Evolutionary conservation across 2,888 invertebrate genomes (phyloP), one percentile per base, ranked within the genome.

Genomic region (Chymomyza fuscimana): DNA sequence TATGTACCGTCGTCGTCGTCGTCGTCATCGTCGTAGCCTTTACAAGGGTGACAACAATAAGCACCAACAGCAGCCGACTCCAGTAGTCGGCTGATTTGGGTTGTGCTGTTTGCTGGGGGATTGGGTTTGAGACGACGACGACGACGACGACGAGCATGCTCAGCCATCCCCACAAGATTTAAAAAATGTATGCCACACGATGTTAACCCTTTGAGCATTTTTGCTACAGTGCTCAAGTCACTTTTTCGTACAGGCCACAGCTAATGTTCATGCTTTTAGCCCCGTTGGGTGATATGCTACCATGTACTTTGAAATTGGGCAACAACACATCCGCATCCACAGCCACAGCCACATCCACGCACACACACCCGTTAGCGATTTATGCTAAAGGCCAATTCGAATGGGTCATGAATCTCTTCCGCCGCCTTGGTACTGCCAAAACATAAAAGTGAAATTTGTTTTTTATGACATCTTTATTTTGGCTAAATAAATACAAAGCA

Each of bases 401-500:
- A 73, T 80, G 74, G 79, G 77, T 72, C 76, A 87, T 88, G 82
- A 86, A 86, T 86, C 88, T 87, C 68, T 87, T 79, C 74, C 81
- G 81, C 78, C 65, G 81, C 78, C 65, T 68, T 67, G 74, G 68
- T 63, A 46, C 69, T 78, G 85, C 74, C 82, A 87, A 86, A 87
- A 84, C 76, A 89, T 81, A 85, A 88, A 88, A 89, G 87, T 85
- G 81, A 82, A 88, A 88, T 89, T 87, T 80, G 78, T 78, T 88
- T 89, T 90, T 90, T 90, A 90, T 90, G 89, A 89, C 83, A 86
- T 81, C 82, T 89, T 88, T 86, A 87, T 83, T 76, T 77, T 69
- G 76, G 81, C 77, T 78, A 89, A 89, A 88, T 88, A 86, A 89
- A 82, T 87, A 82, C 80, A 82, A 87, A 84, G 83, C 88, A 86